A percentile compares a stretch with the other conserved stretches of the same genome.
Evolutionary conservation across 2,888 invertebrate genomes (phyloP).

Genomic region (Aphidoletes aphidimyza): DNA sequence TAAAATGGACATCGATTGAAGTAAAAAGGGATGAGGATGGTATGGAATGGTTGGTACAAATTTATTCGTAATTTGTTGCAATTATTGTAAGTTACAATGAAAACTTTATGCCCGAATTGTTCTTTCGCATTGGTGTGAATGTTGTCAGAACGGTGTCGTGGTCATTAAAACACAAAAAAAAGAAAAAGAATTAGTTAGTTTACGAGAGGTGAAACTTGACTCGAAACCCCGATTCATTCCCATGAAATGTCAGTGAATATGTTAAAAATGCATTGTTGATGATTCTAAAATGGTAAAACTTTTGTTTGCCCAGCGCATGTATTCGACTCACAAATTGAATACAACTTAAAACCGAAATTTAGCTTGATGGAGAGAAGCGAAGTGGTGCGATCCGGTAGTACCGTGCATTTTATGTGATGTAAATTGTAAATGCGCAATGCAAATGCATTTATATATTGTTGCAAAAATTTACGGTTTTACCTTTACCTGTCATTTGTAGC

Average conservation of each 20-base stretch:
- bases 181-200: neutral
- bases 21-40: neutral
- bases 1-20: too few species aligned
- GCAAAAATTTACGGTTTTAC: slow-evolving; percentile 15
- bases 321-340: too few species aligned
- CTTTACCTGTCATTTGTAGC: slow-evolving; percentile 36
- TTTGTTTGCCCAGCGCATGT: too few species aligned
- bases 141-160: too few species aligned
- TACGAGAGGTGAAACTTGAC: neutral
- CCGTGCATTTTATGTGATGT: too few species aligned
- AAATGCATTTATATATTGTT: neutral
- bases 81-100: slow-evolving; percentile 1
- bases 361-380: too few species aligned
- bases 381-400: too few species aligned
- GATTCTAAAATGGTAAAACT: neutral
- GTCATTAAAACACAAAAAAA: too few species aligned
- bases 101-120: too few species aligned
- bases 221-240: neutral
- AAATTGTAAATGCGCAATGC: neutral
- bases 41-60: neutral
- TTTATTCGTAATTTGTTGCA: neutral
- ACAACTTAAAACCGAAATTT: too few species aligned
- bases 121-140: too few species aligned
- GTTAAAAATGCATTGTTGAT: slow-evolving; percentile 4
- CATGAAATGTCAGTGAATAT: neutral